Base-by-base conservation (phyloP, 1,140 invertebrate genomes). In the Tachypleus tridentatus region DNA sequence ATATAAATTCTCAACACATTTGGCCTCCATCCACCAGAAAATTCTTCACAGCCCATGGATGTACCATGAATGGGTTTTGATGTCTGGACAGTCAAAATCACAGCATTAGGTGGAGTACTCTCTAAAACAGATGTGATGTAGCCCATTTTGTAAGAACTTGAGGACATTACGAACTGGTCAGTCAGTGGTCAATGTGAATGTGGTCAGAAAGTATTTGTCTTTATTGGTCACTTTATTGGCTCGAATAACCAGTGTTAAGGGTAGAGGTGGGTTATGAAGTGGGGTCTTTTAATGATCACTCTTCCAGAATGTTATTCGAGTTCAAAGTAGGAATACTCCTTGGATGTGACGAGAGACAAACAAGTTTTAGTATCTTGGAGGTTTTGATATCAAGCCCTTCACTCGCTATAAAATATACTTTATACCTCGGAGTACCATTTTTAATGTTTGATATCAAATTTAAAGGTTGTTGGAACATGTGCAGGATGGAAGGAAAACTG, bases 161-260 rank as follows among this genome's bases (percentile, higher is more conserved):
- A 83, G 70, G 77, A 81, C 60, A 78, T 66, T 77, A 70, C 63
- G 81, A 72, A 72, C 75, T 77, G 78, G 75, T 71, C 63, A 72
- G 70, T 51, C 73, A n/a, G 80, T 81, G 10, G 80, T 81, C 1
- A 74, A 53, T 61, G 87, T 83, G 52, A 93, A 78, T 1, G 91
- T 93, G 4, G 89, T 86, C 64, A 93, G 76, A 4, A 90, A 87
- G 74, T 91, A 93, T 57, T 90, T 82, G 77, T 94, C 92, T 0
- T 84, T 79, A 79, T 95, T 95, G 75, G 95, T 89, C 60, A 86
- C 80, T 76, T 94, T 90, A 2, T 86, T 88, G 11, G 89, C 89
- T 85, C 91, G 75, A 3, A 92, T 82, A 29, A 91, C 87, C 6
- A 92, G 77, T 3, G 88, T 90, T 5, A 85, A 80, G 0, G 88